A percentile compares a stretch with the other conserved stretches of the same genome.
Conservation (phyloP, 2,113 vertebrate genomes). For the Corydoras maculifer region DNA sequence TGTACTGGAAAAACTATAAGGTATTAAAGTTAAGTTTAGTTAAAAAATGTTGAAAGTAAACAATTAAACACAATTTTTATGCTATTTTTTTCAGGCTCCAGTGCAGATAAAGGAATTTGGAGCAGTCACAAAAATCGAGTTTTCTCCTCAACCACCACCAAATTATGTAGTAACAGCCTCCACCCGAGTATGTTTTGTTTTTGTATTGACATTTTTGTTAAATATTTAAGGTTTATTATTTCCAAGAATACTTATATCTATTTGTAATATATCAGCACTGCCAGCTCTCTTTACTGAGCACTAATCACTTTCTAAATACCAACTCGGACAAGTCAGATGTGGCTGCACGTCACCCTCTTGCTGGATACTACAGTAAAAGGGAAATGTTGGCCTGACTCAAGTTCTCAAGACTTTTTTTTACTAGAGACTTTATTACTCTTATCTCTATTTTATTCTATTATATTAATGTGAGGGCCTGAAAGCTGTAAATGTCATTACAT, state of each 20-base stretch:
- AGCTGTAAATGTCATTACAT: too few species aligned
- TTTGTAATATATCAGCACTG: too few species aligned
- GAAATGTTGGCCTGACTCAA: too few species aligned
- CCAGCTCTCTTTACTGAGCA: too few species aligned
- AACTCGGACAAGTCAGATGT: too few species aligned
- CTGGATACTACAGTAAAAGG: too few species aligned
- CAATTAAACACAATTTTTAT: neutral
- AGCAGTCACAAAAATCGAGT: conserved; percentile 82
- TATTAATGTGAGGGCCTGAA: too few species aligned
- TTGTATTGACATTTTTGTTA: neutral
- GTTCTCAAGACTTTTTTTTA: too few species aligned
- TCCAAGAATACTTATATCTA: too few species aligned
- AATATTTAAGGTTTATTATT: too few species aligned
- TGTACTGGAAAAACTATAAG: conserved; percentile 93
- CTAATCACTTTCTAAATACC: too few species aligned
- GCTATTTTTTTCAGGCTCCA: conserved; percentile 66
- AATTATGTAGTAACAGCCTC: conserved; percentile 94
- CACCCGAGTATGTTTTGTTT: conserved; percentile 76
- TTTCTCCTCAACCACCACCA: conserved; percentile 77
- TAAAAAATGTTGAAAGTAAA: neutral
- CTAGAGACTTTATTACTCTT: neutral
- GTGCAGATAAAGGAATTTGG: conserved; percentile 96
- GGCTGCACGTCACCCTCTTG: too few species aligned
- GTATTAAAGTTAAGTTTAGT: conserved; percentile 48
- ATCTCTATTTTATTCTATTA: neutral